phyloP scores from a whole-genome alignment of 2,888 invertebrate genomes.

The Drosophila recens region DNA sequence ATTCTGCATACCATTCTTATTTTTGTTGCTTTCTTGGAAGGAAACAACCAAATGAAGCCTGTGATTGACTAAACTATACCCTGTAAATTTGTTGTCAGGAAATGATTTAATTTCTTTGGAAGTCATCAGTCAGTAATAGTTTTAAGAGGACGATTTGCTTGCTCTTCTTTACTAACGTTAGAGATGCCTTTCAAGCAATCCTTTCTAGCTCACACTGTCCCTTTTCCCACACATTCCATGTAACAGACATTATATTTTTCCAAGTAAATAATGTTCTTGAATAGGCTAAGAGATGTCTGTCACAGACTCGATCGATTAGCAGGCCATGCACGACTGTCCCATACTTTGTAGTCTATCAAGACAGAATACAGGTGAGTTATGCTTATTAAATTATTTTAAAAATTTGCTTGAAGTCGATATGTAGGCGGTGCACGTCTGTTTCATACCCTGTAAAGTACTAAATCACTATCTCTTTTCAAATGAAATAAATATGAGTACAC shows the following conservation, averaged over 20 bases:
- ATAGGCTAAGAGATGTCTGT: no score
- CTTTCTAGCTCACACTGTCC: background rate
- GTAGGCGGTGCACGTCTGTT: background rate
- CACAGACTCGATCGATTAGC: background rate
- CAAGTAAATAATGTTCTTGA: no score
- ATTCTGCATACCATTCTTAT: slow-evolving; percentile 53
- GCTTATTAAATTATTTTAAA: background rate
- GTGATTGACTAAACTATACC: slow-evolving; percentile 1
- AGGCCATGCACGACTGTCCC: background rate
- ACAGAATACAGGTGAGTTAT: no score
- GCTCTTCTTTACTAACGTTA: no score
- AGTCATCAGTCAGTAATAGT: no score
- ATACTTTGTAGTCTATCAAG: background rate
- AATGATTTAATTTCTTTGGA: background rate
- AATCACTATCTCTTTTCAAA: background rate
- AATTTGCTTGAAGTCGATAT: background rate
- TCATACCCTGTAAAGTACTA: background rate
- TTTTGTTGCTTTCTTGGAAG: slow-evolving; percentile 10
- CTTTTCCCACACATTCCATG: no score
- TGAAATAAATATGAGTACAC: background rate
- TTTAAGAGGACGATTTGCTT: no score
- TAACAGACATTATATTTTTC: no score
- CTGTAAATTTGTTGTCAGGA: slow-evolving; percentile 8
- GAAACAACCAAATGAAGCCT: background rate
- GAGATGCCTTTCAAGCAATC: no score